These are phyloP conservation scores for Disparrhopalites patrizii DNA, from an alignment of 2,888 invertebrate genomes.

Conservation along the genomic window DNA sequence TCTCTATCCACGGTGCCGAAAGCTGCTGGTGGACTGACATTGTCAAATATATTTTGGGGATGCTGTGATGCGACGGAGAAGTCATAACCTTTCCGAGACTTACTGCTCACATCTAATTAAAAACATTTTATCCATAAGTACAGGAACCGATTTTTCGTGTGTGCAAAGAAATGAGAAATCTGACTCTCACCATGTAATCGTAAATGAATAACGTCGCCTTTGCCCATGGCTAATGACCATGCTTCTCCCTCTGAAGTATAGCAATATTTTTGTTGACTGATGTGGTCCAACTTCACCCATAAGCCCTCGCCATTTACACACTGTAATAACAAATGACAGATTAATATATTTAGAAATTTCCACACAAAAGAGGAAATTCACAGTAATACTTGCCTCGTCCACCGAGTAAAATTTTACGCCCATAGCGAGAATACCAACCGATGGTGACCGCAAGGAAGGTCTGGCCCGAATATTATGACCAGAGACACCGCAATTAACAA, in stretches of 20 bases:
- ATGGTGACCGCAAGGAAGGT: slow-evolving; percentile 65
- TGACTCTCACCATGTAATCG: slow-evolving; percentile 50
- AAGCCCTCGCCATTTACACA: slow-evolving; percentile 61
- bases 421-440: slow-evolving; percentile 66
- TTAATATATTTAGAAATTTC: background rate
- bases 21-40: slow-evolving; percentile 44
- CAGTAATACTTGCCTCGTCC: slow-evolving; percentile 58
- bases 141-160: background rate
- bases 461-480: slow-evolving; percentile 68
- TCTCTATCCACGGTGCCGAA: slow-evolving; percentile 35
- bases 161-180: too few relatives aligned
- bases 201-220: slow-evolving; percentile 63
- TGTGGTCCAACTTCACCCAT: slow-evolving; percentile 63
- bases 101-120: slow-evolving; percentile 48
- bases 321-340: slow-evolving; percentile 49
- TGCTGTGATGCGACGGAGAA: slow-evolving; percentile 54
- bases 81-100: slow-evolving; percentile 58
- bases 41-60: slow-evolving; percentile 48
- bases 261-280: slow-evolving; percentile 63
- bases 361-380: background rate
- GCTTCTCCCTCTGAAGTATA: slow-evolving; percentile 65
- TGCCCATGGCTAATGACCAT: slow-evolving; percentile 66
- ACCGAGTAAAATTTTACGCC: slow-evolving; percentile 63
- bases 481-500: slow-evolving; percentile 70
- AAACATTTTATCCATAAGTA: background rate